phyloP scores from a whole-genome alignment of 2,113 vertebrate species.

The Syngnathus floridae region DNA sequence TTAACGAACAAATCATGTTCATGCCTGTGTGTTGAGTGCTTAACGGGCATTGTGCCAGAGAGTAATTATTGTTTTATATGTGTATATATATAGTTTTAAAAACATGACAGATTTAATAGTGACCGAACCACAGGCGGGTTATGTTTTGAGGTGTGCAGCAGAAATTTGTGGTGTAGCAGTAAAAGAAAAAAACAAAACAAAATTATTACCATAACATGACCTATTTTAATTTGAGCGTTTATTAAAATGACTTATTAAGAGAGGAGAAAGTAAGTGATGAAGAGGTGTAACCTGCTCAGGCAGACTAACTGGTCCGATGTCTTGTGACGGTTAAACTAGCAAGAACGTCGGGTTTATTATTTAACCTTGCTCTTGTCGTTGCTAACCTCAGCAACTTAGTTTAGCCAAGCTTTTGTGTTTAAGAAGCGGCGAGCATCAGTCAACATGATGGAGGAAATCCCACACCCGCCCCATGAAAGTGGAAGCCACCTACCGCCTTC shows the following conservation, averaged over 20 bases:
- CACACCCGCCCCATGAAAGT: constrained; percentile 10
- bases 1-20: neutral
- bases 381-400: neutral
- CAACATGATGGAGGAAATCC: constrained; percentile 30
- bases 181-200: neutral
- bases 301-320: constrained; percentile 66
- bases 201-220: neutral
- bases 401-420: constrained; percentile 19
- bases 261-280: constrained; percentile 28
- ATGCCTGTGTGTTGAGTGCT: neutral
- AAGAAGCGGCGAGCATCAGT: constrained; percentile 39
- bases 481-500: constrained; percentile 6
- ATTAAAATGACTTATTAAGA: constrained; percentile 11
- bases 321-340: constrained; percentile 44
- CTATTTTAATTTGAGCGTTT: constrained; percentile 4
- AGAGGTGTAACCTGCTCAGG: constrained; percentile 60
- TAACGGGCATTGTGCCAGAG: neutral
- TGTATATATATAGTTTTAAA: too few relatives aligned
- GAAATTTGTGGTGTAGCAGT: neutral
- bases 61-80: too few relatives aligned
- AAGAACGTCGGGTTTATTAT: constrained; percentile 23
- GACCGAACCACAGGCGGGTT: neutral
- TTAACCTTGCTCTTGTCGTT: constrained; percentile 36
- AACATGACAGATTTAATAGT: neutral
- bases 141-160: neutral